Conservation (phyloP, 1,140 invertebrate genomes). For the Drosophila nigromelanica region DNA sequence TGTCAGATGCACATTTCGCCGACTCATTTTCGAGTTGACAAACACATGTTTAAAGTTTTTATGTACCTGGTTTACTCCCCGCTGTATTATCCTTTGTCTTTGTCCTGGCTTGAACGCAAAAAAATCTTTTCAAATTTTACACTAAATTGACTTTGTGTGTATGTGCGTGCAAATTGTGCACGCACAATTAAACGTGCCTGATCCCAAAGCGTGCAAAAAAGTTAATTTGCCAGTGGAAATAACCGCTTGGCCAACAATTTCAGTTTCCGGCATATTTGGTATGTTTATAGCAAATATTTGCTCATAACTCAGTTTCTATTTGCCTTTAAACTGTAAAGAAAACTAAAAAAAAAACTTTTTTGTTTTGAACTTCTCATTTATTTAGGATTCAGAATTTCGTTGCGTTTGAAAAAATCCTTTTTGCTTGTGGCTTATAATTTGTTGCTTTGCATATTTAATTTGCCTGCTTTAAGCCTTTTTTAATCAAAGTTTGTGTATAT, state of each 20-base stretch:
- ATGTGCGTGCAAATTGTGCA: slow-evolving; percentile 58
- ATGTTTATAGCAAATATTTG: slow-evolving; percentile 54
- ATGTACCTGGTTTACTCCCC: slow-evolving; percentile 1
- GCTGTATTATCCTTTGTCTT: slow-evolving; percentile 24
- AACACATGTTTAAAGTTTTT: slow-evolving; percentile 49
- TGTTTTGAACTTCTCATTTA: slow-evolving; percentile 10
- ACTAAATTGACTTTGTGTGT: slow-evolving; percentile 72
- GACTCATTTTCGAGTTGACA: slow-evolving; percentile 36
- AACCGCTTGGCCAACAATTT: slow-evolving; percentile 27
- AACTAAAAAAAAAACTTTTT: slow-evolving; percentile 3
- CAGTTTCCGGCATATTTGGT: slow-evolving; percentile 1
- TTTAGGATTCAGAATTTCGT: slow-evolving; percentile 7
- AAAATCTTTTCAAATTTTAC: slow-evolving; percentile 67
- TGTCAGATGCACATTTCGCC: slow-evolving; percentile 62
- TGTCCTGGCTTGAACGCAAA: slow-evolving; percentile 22
- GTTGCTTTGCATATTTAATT: slow-evolving; percentile 15
- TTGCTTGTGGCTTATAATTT: slow-evolving; percentile 2
- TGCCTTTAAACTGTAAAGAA: slow-evolving; percentile 3
- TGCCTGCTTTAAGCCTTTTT: background rate
- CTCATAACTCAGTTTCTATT: slow-evolving; percentile 29
- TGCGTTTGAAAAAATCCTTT: background rate
- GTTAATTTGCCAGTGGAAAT: slow-evolving; percentile 43
- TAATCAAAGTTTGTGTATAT: background rate
- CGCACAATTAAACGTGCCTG: slow-evolving; percentile 70
- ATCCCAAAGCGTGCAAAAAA: slow-evolving; percentile 18